Evolutionary conservation across 2,888 invertebrate genomes (phyloP), one percentile per base, ranked within the genome.

Genomic region (Andrena dorsata): DNA sequence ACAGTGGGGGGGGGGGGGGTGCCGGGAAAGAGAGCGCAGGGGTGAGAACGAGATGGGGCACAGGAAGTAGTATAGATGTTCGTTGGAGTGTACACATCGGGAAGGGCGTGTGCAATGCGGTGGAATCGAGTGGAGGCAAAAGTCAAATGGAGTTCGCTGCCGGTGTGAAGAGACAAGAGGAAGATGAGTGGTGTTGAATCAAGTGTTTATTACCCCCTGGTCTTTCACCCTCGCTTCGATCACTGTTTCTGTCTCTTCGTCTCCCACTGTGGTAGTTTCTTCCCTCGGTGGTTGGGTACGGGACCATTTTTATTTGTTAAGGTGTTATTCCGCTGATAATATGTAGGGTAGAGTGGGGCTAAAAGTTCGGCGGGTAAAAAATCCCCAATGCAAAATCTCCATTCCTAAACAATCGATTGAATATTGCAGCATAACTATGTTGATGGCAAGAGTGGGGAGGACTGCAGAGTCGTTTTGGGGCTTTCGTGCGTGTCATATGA

Each of bases 111-210:
- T 89, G 90, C 92, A 93, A 93, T 92, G 92, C 91, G 88, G 90
- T 86, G 92, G 93, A 93, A 93, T 93, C 90, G 91, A 93, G 92
- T 92, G 91, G 90, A 88, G 89, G 74, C 81, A 86, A 88, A 87
- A 85, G 89, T 88, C 84, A 89, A 88, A 87, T 88, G 86, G 84
- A 85, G 84, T 81, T 80, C 72, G 79, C 64, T 56, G 56, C 64
- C 68, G 76, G 80, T 75, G 86, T 72, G 74, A 79, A 76, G 76
- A 82, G 72, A 83, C 82, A 80, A 81, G 80, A 84, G 74, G 76
- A 77, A 82, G 81, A 87, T 66, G 82, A 84, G 84, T 82, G 74
- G 77, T 72, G 80, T 82, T 60, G 78, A 76, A 83, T 84, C 82
- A 76, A 86, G 86, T 82, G 83, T 84, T 82, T 79, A 83, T 83